A percentile compares a stretch with the other conserved stretches of the same genome.
Evolutionary conservation across 2,113 vertebrate species (phyloP).

Genomic region (Hyperopisus bebe): DNA sequence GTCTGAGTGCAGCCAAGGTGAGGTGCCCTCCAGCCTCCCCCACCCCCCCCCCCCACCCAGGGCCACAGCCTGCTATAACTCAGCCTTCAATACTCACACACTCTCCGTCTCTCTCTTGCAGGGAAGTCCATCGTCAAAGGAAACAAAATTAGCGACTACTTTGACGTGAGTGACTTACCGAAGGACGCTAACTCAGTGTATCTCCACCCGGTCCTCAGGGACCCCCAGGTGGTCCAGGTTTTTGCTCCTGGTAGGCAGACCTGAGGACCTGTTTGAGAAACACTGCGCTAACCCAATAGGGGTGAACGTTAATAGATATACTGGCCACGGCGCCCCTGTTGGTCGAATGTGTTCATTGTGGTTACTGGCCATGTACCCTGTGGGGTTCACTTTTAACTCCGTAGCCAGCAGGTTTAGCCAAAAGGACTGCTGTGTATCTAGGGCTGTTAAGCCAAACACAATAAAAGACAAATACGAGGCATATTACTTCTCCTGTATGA

Average conservation of each 20-base stretch:
- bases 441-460: neutral
- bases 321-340: neutral
- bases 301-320: neutral
- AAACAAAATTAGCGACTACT: conserved; percentile 99
- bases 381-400: neutral
- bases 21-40: conserved; percentile 14
- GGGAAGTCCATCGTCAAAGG: conserved; percentile 85
- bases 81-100: neutral
- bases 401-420: neutral
- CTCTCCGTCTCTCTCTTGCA: conserved; percentile 45
- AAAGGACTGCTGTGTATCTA: neutral
- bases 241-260: neutral
- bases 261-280: neutral
- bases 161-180: conserved; percentile 75
- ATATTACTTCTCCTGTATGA: neutral
- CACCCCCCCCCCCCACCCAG: neutral
- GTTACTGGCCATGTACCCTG: neutral
- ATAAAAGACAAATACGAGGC: neutral
- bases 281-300: neutral
- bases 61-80: neutral
- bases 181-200: neutral
- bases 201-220: neutral
- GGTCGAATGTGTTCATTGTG: neutral
- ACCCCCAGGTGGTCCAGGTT: neutral
- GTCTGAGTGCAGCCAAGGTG: conserved; percentile 97